These are phyloP conservation scores for Argyresthia albistria DNA, from an alignment of 2,888 invertebrate genomes.

Conservation along the genomic window DNA sequence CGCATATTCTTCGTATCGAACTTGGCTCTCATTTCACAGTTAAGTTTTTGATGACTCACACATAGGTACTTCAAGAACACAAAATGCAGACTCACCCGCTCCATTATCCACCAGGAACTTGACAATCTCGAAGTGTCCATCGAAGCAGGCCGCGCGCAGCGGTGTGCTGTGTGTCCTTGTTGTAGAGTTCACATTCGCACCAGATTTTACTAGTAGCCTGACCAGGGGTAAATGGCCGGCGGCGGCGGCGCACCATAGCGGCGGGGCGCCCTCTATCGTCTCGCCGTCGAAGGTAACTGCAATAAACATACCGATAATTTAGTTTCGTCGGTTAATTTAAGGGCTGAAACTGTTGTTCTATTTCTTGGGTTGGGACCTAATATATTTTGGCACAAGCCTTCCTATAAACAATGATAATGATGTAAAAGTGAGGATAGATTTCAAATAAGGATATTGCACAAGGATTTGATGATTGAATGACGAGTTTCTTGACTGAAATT, in stretches of 20 bases:
- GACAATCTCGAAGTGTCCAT: slow-evolving; percentile 95
- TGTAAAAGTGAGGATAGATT: too few species aligned
- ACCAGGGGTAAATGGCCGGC: slow-evolving; percentile 94
- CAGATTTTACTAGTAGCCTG: slow-evolving; percentile 84
- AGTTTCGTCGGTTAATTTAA: too few species aligned
- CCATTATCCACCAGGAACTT: slow-evolving; percentile 92
- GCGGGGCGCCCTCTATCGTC: slow-evolving; percentile 96
- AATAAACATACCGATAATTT: slow-evolving; percentile 3
- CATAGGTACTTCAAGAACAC: background rate
- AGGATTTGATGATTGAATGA: too few species aligned
- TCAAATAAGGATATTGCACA: too few species aligned
- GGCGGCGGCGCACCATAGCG: slow-evolving; percentile 98
- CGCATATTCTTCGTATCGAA: too few species aligned
- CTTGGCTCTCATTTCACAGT: too few species aligned
- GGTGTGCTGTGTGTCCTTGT: slow-evolving; percentile 96
- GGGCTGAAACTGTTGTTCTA: too few species aligned
- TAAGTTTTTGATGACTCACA: too few species aligned
- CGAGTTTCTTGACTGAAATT: too few species aligned
- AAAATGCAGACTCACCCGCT: slow-evolving; percentile 74
- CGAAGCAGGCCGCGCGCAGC: slow-evolving; percentile 95
- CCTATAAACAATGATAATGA: too few species aligned
- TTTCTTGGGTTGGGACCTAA: too few species aligned
- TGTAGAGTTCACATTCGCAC: slow-evolving; percentile 94
- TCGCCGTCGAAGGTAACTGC: slow-evolving; percentile 97
- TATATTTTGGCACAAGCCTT: too few species aligned